A percentile compares a stretch with the other conserved stretches of the same genome.
These are phyloP conservation scores for Pandion haliaetus DNA, from an alignment of 2,113 vertebrate genomes.

Conservation along the genomic window DNA sequence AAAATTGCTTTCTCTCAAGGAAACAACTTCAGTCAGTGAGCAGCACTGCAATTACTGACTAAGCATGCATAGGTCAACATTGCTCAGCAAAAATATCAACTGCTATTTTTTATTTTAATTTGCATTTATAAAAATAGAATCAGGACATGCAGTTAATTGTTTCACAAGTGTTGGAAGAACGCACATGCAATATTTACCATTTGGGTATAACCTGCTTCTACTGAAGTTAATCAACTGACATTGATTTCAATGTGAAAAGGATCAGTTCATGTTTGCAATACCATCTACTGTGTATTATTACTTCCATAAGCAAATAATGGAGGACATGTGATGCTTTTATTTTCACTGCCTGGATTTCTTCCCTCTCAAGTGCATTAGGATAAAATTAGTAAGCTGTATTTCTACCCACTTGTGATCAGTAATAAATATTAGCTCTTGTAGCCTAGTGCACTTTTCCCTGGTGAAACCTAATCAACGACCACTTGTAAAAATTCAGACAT, in stretches of 20 bases:
- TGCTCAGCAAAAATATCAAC: neutral
- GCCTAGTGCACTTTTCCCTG: conserved; percentile 9
- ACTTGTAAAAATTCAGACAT: conserved; percentile 24
- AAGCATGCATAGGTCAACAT: neutral
- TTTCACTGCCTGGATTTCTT: conserved; percentile 37
- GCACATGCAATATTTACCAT: neutral
- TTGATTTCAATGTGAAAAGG: neutral
- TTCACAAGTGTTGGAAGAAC: neutral
- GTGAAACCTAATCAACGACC: conserved; percentile 25
- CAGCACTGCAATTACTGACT: neutral
- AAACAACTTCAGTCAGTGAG: neutral
- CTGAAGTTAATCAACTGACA: neutral
- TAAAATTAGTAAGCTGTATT: conserved; percentile 58
- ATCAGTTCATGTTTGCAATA: conserved; percentile 1
- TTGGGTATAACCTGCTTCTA: neutral
- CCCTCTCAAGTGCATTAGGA: conserved; percentile 31
- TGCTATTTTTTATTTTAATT: neutral
- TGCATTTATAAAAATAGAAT: conserved; percentile 20
- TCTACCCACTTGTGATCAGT: conserved; percentile 53
- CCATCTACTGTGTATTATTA: neutral
- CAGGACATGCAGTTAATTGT: neutral
- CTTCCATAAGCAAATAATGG: conserved; percentile 38
- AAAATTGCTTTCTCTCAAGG: neutral
- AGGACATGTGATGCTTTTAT: conserved; percentile 52
- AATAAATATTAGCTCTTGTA: neutral